Evolutionary conservation across 2,888 invertebrate species (phyloP).

Genomic region (Acleris holmiana): DNA sequence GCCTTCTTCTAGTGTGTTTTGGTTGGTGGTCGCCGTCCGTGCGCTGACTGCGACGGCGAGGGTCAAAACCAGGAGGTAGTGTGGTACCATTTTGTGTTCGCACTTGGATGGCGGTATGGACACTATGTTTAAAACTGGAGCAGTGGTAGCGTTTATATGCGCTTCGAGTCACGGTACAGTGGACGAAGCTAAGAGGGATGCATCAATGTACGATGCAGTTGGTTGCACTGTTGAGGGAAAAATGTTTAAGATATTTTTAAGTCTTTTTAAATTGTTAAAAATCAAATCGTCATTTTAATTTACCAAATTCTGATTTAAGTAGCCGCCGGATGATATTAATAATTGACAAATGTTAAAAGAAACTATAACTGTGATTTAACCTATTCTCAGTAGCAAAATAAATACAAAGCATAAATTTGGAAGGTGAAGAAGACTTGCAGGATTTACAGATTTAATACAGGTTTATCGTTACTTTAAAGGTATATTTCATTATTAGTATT

Average conservation of each 20-base stretch:
- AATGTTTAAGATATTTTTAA: neutral
- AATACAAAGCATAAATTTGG: no score
- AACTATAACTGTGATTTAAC: no score
- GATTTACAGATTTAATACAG: no score
- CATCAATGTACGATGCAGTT: slow-evolving; percentile 75
- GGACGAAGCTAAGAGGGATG: slow-evolving; percentile 75
- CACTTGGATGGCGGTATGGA: slow-evolving; percentile 70
- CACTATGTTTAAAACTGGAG: slow-evolving; percentile 75
- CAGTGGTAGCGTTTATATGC: slow-evolving; percentile 79
- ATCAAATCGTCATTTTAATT: no score
- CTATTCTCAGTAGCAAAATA: no score
- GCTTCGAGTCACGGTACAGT: slow-evolving; percentile 80
- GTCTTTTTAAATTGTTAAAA: no score
- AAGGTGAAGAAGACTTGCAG: no score
- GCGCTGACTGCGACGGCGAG: slow-evolving; percentile 80
- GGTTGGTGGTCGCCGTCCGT: slow-evolving; percentile 78
- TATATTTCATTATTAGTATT: no score
- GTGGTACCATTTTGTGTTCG: slow-evolving; percentile 82
- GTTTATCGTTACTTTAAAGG: no score
- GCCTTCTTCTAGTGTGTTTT: slow-evolving; percentile 73
- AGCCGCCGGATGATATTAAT: no score
- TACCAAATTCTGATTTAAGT: no score
- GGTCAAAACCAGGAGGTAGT: slow-evolving; percentile 84
- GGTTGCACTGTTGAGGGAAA: slow-evolving; percentile 50
- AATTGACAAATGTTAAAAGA: no score